Evolutionary conservation across 2,113 vertebrate genomes (phyloP).

Genomic region (Nasalis larvatus): DNA sequence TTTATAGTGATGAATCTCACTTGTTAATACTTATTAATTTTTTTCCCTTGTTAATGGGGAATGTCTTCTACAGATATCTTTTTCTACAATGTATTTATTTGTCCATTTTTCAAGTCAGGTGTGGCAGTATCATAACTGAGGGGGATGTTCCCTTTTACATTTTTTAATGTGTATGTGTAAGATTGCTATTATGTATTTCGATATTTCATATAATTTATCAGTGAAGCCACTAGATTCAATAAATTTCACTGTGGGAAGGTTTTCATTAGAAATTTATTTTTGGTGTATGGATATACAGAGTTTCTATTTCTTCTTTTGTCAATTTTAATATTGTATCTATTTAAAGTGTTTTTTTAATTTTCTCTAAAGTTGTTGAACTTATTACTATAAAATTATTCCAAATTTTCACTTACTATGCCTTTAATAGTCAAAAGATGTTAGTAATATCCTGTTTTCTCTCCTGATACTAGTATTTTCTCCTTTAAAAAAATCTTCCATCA

Average conservation of each 20-base stretch:
- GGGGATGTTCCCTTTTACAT: background rate
- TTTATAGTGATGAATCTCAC: background rate
- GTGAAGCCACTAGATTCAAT: background rate
- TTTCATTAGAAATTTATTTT: background rate
- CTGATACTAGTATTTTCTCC: background rate
- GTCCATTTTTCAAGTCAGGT: background rate
- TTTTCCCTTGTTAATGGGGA: background rate
- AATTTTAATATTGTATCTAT: background rate
- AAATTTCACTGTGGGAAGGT: background rate
- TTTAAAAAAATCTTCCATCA: background rate
- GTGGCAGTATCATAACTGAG: background rate
- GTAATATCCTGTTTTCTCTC: background rate
- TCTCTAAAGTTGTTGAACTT: background rate
- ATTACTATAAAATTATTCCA: background rate
- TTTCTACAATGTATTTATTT: background rate
- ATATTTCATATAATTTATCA: background rate
- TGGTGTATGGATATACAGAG: background rate
- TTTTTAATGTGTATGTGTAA: background rate
- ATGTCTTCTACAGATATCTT: background rate
- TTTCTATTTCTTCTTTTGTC: slow-evolving; percentile 22
- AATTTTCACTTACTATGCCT: background rate
- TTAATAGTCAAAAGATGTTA: background rate
- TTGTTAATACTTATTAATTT: background rate
- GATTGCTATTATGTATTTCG: background rate
- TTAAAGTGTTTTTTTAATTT: background rate